A percentile compares a stretch with the other conserved stretches of the same genome.
Evolutionary conservation across 2,888 invertebrate species (phyloP).

Genomic region (Phaonia tiefii): DNA sequence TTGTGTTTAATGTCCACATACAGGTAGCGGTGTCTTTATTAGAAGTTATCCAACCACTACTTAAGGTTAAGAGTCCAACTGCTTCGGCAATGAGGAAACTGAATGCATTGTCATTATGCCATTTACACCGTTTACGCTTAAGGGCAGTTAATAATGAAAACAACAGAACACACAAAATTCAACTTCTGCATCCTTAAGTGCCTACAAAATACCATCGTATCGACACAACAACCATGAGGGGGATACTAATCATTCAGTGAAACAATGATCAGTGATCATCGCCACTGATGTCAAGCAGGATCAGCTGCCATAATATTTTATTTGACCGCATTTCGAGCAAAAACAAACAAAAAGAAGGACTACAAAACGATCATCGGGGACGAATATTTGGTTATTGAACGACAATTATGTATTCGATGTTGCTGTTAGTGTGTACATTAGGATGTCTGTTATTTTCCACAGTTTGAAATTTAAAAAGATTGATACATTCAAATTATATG

Average conservation of each 20-base stretch:
- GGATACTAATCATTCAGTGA: neutral
- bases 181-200: no score
- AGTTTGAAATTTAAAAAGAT: no score
- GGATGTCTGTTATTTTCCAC: constrained; percentile 41
- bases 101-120: neutral
- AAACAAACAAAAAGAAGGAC: neutral
- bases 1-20: no score
- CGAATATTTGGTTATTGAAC: constrained; percentile 47
- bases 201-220: no score
- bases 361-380: no score
- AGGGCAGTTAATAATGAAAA: constrained; percentile 13
- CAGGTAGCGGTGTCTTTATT: no score
- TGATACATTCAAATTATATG: no score
- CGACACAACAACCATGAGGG: constrained; percentile 3
- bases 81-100: no score
- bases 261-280: constrained; percentile 54
- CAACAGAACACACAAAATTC: constrained; percentile 2
- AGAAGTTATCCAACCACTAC: no score
- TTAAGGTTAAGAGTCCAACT: no score
- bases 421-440: neutral
- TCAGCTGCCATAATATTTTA: constrained; percentile 66
- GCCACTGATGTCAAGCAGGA: constrained; percentile 56
- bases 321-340: constrained; percentile 56
- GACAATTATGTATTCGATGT: constrained; percentile 39
- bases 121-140: constrained; percentile 5